phyloP scores from a whole-genome alignment of 1,140 invertebrate species.

The Bactericera cockerelli region DNA sequence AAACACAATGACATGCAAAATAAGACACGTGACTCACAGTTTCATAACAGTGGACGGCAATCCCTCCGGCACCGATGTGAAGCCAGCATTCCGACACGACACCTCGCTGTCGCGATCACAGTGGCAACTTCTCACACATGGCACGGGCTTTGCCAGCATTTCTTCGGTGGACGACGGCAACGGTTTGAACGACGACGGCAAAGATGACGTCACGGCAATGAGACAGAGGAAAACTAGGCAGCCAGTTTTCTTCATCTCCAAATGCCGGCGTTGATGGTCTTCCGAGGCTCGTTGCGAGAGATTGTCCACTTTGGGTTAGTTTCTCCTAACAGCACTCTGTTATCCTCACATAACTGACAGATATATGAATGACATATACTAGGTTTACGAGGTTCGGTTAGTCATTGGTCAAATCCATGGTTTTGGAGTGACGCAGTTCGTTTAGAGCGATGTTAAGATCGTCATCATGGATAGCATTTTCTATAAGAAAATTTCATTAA shows the following conservation, averaged over 20 bases:
- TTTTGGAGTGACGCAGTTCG: no score
- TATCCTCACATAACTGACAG: no score
- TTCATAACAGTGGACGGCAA: not conserved
- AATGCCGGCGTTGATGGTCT: not conserved
- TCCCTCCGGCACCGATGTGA: not conserved
- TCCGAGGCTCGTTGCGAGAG: not conserved
- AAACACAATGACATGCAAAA: no score
- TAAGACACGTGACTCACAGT: not conserved
- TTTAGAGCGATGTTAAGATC: no score
- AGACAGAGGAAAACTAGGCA: not conserved
- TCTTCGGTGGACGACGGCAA: not conserved
- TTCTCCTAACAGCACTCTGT: no score
- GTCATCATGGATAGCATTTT: no score
- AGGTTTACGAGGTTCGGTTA: no score
- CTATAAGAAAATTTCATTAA: no score
- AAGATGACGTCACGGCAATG: not conserved
- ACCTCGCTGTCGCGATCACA: not conserved
- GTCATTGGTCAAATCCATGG: no score
- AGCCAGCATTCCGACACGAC: not conserved
- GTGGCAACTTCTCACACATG: slow-evolving; percentile 5
- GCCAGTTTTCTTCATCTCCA: not conserved
- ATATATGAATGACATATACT: no score
- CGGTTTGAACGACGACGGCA: not conserved
- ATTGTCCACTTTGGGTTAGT: not conserved
- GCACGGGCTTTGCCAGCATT: not conserved